Conservation (phyloP, 2,888 invertebrate species). For the Ptychoptera contaminata region DNA sequence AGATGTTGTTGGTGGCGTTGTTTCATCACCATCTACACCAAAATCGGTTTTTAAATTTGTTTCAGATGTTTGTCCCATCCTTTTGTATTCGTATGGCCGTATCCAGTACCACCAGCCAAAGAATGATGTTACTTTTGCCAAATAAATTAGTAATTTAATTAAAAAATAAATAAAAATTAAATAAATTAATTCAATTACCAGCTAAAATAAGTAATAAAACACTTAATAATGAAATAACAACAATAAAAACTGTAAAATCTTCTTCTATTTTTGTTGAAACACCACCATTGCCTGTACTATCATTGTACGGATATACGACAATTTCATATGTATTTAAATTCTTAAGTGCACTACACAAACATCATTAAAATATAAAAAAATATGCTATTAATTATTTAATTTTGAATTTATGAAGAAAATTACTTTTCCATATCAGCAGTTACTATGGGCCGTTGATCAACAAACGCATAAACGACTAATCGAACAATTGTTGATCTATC, state of each 20-base stretch:
- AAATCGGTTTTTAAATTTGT: not conserved
- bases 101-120: slow-evolving; percentile 6
- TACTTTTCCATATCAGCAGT: no score
- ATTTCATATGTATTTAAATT: no score
- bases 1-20: slow-evolving; percentile 1
- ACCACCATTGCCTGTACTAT: no score
- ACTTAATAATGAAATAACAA: not conserved
- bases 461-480: no score
- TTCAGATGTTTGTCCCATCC: not conserved
- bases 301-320: no score
- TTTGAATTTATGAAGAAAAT: no score
- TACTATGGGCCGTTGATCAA: no score
- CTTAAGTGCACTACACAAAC: no score
- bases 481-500: slow-evolving; percentile 1
- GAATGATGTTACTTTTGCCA: not conserved
- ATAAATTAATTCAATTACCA: not conserved
- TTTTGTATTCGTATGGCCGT: slow-evolving; percentile 1
- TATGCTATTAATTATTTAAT: no score
- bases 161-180: not conserved
- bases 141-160: not conserved
- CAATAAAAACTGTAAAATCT: not conserved
- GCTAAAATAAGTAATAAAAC: not conserved
- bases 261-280: no score
- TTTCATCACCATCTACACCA: not conserved
- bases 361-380: no score